Percentiles rank a stretch among this genome's conserved stretches.
phyloP scores from a whole-genome alignment of 2,888 invertebrate genomes.

The Lasioglossum pauxillum region DNA sequence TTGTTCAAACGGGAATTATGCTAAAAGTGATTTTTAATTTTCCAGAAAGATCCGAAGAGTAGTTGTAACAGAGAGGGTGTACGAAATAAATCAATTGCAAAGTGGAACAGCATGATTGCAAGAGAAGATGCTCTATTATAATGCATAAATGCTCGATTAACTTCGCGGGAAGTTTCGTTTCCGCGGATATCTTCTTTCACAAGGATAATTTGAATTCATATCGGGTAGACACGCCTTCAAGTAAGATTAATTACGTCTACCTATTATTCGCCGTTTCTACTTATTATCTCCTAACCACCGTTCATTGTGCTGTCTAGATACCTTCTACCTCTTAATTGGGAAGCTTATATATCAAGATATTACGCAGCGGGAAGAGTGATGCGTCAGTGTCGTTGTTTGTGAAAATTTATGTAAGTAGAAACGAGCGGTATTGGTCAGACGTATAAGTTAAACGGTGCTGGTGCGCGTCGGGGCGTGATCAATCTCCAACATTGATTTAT shows the following conservation, averaged over 20 bases:
- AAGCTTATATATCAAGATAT: not conserved
- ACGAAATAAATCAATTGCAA: not conserved
- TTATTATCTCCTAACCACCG: not conserved
- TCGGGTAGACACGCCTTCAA: not conserved
- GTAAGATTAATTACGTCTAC: not conserved
- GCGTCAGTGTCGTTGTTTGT: not conserved
- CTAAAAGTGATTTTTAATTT: not conserved
- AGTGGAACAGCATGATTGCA: not conserved
- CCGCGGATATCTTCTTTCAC: not conserved
- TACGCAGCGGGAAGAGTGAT: not conserved
- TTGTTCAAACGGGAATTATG: too few species aligned
- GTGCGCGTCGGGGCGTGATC: not conserved
- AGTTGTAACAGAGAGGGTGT: not conserved
- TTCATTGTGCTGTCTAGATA: not conserved
- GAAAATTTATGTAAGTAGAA: not conserved
- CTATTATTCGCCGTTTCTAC: not conserved
- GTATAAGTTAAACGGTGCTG: not conserved
- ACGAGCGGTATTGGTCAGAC: not conserved
- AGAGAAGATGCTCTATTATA: not conserved
- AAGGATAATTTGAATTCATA: constrained; percentile 2
- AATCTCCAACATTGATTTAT: not conserved
- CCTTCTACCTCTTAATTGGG: not conserved
- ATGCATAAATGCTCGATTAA: not conserved
- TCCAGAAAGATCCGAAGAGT: not conserved
- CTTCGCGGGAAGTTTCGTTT: not conserved